A percentile compares a stretch with the other conserved stretches of the same genome.
Evolutionary conservation across 2,888 invertebrate genomes (phyloP).

Genomic region (Diaperis boleti): DNA sequence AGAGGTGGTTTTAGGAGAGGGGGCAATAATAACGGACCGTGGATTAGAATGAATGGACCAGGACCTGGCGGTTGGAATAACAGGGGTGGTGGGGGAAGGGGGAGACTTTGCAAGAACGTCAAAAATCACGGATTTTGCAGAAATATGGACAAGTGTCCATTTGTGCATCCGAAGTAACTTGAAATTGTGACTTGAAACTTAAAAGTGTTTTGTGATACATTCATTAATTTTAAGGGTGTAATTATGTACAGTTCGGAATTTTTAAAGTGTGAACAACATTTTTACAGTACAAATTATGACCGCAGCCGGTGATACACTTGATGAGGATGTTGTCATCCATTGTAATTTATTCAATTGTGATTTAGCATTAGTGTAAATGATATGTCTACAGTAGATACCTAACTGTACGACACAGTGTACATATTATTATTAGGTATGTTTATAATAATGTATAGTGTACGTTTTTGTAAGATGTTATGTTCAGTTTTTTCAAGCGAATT

Average conservation of each 20-base stretch:
- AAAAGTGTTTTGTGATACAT: constrained; percentile 34
- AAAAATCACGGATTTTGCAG: constrained; percentile 85
- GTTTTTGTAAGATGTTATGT: constrained; percentile 32
- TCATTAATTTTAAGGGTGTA: constrained; percentile 34
- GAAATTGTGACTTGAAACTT: background rate
- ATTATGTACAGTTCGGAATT: constrained; percentile 21
- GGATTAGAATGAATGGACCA: constrained; percentile 65
- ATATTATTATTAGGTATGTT: constrained; percentile 35
- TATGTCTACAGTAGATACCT: constrained; percentile 19
- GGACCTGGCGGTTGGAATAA: constrained; percentile 65
- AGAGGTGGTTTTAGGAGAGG: constrained; percentile 50
- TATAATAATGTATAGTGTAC: constrained; percentile 19
- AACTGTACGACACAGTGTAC: constrained; percentile 25
- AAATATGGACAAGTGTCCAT: constrained; percentile 85
- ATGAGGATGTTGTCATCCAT: constrained; percentile 43
- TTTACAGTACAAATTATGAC: constrained; percentile 35
- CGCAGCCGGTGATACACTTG: constrained; percentile 6
- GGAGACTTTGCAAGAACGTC: constrained; percentile 80
- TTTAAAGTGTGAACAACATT: constrained; percentile 20
- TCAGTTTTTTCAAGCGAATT: constrained; percentile 32
- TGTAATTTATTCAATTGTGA: constrained; percentile 46
- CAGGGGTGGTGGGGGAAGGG: constrained; percentile 65
- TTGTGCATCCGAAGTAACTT: constrained; percentile 75
- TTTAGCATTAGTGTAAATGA: constrained; percentile 35
- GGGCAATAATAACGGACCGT: constrained; percentile 66